These are phyloP conservation scores for Platycheirus albimanus DNA, from an alignment of 2,888 invertebrate species.

Conservation along the genomic window DNA sequence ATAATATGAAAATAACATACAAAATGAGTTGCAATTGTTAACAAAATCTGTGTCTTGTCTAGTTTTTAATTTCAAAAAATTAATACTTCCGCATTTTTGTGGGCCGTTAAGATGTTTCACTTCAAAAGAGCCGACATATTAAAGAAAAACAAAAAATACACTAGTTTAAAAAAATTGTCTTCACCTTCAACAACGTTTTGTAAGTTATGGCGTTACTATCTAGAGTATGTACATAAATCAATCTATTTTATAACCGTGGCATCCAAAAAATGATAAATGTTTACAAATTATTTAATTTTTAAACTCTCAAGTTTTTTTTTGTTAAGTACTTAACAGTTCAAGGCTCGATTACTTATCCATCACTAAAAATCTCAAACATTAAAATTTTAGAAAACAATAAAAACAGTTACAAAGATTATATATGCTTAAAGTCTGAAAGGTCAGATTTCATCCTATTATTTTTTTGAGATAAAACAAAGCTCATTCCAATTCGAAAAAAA, in stretches of 20 bases:
- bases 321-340: neutral
- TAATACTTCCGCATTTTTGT: too few relatives aligned
- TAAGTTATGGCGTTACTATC: slow-evolving; percentile 10
- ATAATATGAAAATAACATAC: too few relatives aligned
- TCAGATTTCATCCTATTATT: neutral
- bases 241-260: neutral
- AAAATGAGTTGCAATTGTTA: too few relatives aligned
- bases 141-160: too few relatives aligned
- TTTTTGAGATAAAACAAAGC: neutral
- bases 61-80: too few relatives aligned
- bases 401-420: neutral
- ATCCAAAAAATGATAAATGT: neutral
- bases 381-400: neutral
- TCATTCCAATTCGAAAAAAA: neutral
- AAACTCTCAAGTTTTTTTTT: neutral
- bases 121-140: too few relatives aligned
- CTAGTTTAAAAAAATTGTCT: neutral
- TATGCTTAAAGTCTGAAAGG: neutral
- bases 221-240: neutral
- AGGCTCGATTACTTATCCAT: neutral
- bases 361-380: neutral
- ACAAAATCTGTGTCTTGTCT: too few relatives aligned
- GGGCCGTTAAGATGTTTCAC: too few relatives aligned
- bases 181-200: slow-evolving; percentile 3
- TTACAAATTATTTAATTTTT: slow-evolving; percentile 3